phyloP scores from a whole-genome alignment of 92 coral and sea anemone genomes.

The Porites lobata region DNA sequence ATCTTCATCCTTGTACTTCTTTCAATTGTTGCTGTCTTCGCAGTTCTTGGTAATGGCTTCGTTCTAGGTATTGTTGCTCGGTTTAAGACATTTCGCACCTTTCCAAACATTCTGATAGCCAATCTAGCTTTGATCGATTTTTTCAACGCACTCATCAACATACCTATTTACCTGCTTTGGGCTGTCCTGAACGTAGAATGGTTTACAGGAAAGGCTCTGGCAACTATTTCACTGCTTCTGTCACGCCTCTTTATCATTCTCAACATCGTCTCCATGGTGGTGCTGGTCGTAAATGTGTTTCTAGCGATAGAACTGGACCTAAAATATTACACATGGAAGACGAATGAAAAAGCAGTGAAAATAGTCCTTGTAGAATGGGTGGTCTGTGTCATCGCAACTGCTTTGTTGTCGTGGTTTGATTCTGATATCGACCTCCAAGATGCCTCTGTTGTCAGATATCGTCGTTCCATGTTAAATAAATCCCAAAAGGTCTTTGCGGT shows the following conservation, averaged over 20 bases:
- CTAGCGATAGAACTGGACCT: neutral
- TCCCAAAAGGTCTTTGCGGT: too few species aligned
- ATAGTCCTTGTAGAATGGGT: neutral
- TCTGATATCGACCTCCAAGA: neutral
- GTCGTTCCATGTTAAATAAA: neutral
- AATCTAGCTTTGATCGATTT: neutral
- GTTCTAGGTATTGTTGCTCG: neutral
- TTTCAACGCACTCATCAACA: neutral
- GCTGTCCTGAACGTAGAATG: neutral
- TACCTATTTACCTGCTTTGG: neutral
- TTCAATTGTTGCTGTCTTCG: neutral
- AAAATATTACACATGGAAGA: neutral
- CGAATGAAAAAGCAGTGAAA: neutral
- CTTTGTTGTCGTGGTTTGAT: neutral
- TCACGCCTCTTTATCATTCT: neutral
- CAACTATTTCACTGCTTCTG: neutral
- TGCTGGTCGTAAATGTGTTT: neutral
- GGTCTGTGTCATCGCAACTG: neutral
- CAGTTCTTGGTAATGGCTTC: neutral
- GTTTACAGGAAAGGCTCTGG: neutral
- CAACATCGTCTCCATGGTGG: neutral
- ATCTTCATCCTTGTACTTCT: neutral
- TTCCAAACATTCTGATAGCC: neutral
- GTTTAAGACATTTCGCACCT: neutral
- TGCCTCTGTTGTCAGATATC: neutral